Base-by-base conservation (phyloP, 64 coral and sea anemone species). In the Stylophora pistillata region DNA sequence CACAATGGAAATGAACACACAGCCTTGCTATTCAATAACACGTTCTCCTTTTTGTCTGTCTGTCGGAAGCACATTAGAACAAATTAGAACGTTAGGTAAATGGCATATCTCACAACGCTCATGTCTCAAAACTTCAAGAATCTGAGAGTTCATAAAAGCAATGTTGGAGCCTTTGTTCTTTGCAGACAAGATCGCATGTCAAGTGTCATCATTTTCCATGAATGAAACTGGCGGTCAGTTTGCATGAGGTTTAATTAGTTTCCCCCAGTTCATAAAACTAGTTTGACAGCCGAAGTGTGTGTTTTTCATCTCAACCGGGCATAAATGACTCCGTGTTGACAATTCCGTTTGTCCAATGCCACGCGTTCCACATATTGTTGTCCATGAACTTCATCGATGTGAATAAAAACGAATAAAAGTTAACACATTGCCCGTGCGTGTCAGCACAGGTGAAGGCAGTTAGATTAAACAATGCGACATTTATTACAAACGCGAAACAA, bases 51-150 rank as follows among this genome's bases (percentile, higher is more conserved):
- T 82, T 59, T 41, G 73, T 76, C 60, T 68, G 80, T 54, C 37
- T 84, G 80, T 84, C 80, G 80, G 80, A 84, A 84, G 41, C 61
- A 84, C 80, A 69, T 84, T 84, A 65, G 61, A 68, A 84, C 30
- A 82, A 82, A 82, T 65, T 64, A 82, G 59, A 82, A 84, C 80
- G 80, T 84, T 84, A 84, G 62, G 80, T 70, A 84, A 84, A 84
- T 84, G 80, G 58, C 80, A 84, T 84, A 23, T 84, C 80, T 27
- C 62, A 54, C 80, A 69, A 84, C 80, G 69, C 15, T 84, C 61
- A 84, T 70, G 80, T 84, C 53, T 70, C 80, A 84, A 84, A 69
- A 84, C 80, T 84, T 84, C 15, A 84, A 68, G 80, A 84, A 65
- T 53, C 61, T 21, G 30, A 37, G 34, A 84, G 80, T 47, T 84